Evolutionary conservation across 2,113 vertebrate genomes (phyloP).

Genomic region (Lontra canadensis): DNA sequence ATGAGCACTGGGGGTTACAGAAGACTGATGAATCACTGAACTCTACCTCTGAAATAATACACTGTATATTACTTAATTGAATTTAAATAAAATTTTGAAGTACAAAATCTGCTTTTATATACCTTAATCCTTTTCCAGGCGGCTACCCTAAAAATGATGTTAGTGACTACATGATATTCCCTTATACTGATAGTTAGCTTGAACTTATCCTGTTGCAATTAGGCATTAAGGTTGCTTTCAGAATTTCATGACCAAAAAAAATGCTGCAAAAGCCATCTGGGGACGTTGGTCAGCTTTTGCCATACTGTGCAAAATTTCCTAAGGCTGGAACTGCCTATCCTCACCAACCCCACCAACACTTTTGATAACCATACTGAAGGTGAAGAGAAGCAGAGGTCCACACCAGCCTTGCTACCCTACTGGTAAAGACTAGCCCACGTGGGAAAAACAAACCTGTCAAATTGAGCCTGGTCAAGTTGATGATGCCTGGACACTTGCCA

Average conservation of each 20-base stretch:
- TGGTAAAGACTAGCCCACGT: background rate
- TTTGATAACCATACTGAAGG: background rate
- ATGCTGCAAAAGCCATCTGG: background rate
- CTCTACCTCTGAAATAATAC: background rate
- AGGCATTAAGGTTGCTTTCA: background rate
- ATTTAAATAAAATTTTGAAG: background rate
- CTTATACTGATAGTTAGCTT: background rate
- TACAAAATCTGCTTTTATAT: background rate
- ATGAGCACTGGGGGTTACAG: background rate
- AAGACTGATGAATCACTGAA: background rate
- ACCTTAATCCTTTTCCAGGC: background rate
- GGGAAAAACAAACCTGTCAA: background rate
- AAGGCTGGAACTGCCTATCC: background rate
- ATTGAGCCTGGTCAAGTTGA: background rate
- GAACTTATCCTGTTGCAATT: background rate
- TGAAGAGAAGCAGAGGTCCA: background rate
- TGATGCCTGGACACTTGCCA: background rate
- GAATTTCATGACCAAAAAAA: background rate
- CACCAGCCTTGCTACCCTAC: background rate
- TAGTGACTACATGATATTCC: background rate
- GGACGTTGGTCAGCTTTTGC: background rate
- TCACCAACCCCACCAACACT: background rate
- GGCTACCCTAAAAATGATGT: background rate
- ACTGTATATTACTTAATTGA: background rate
- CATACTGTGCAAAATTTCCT: background rate